Evolutionary conservation across 2,888 invertebrate species (phyloP), one percentile per base, ranked within the genome.

Genomic region (Hypomecis punctinalis): DNA sequence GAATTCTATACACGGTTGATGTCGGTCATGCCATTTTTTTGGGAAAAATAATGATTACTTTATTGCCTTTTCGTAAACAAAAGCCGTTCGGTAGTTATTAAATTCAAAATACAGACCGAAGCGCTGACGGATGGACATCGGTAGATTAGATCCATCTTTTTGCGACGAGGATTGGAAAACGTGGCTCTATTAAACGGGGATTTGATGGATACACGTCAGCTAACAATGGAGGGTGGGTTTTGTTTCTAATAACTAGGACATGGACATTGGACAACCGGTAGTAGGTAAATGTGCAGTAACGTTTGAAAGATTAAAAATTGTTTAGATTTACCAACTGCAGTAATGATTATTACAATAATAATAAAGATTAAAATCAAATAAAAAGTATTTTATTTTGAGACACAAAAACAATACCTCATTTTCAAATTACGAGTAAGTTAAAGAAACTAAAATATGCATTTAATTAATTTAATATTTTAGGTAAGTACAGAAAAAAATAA

Each of bases 181-280:
- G 64, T 58, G 36, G 60, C 67, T 68, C 74, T 76, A 78, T 78
- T 74, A 75, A 74, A 74, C 64, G 63, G 55, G 74, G 69, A 72
- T 77, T 74, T 67, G 36, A 58, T 52, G 46, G 49, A 66, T 63
- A 48, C 11, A 58, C 52, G 35, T 39, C 11, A 9, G 43, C 13
- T 55, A 39, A 56, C 55, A 56, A 56, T 51, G 48, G 36, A n/a
- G 42, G 2, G 13, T 48, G 40, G 33, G 37, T 10, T 59, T 36
- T 23, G 37, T 37, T 51, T 33, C 36, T 9, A 42, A 33, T 10
- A 40, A 40, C 5, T 51, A 13, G 51, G 8, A 51, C 37, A 51
- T 51, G 37, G 37, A 8, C 36, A n/a, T 39, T 51, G 37, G 37
- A 23, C 23, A 23, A 23, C 1, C 23, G 23, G 23, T 23, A 2